Percentiles rank a stretch among this genome's conserved stretches.
These are phyloP conservation scores for Hafferia zeledoni DNA, from an alignment of 2,797 vertebrate genomes.

Conservation along the genomic window DNA sequence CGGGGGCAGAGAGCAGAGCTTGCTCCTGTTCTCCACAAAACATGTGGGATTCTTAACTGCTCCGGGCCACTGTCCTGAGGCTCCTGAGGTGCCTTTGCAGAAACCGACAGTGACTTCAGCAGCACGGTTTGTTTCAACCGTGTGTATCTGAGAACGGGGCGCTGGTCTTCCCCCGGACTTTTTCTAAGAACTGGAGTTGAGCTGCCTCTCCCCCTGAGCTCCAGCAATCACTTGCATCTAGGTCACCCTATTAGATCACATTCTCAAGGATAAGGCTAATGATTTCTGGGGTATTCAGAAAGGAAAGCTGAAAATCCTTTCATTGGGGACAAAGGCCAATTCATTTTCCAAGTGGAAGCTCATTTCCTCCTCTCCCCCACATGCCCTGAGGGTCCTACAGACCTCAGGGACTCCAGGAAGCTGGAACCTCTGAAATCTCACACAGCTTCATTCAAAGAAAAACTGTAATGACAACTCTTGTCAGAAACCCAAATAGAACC, in stretches of 20 bases:
- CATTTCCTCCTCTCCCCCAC: background rate
- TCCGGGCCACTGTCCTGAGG: background rate
- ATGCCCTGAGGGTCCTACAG: background rate
- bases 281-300: constrained; percentile 3
- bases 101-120: rapidly evolving
- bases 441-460: background rate
- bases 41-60: background rate
- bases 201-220: background rate
- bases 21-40: background rate
- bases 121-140: background rate
- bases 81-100: background rate
- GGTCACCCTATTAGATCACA: constrained; percentile 13
- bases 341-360: background rate
- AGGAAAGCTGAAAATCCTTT: constrained; percentile 41
- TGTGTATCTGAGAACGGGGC: background rate
- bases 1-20: background rate
- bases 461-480: background rate
- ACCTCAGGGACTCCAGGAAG: background rate
- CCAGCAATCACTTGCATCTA: constrained; percentile 15
- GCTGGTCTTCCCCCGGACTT: background rate
- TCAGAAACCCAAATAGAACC: background rate
- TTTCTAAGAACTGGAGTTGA: background rate
- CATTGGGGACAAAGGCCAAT: background rate
- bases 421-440: background rate
- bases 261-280: constrained; percentile 26